Base-by-base conservation (phyloP, 2,888 invertebrate species). In the Diaperis boleti region DNA sequence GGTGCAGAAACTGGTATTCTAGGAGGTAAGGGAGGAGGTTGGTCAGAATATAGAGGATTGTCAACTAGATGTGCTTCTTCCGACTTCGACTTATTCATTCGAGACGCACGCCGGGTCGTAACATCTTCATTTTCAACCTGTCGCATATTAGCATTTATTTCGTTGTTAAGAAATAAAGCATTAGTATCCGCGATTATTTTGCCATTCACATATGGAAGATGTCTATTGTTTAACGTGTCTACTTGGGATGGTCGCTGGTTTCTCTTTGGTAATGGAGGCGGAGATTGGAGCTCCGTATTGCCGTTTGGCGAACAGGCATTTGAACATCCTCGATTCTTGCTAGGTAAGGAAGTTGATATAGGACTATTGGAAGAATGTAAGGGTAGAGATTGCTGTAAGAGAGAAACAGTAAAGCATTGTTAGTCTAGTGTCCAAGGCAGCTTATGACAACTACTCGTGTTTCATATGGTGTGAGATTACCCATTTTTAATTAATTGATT, bases 21-120 rank as follows among this genome's bases (percentile, higher is more conserved):
- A 14, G 88, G 88, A 59, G 88, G 88, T 72, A 88, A 79, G 18
- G 87, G 88, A 69, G 87, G 87, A 70, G 84, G 84, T 62, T 77
- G 69, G 69, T 68, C 70, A 33, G 66, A 59, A 44, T 76, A 76
- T 49, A 73, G 67, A 62, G 71, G 69, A 68, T 60, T 64, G 39
- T 64, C 64, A 18, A 60, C 29, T n/a, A 60, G 50, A 56, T 47
- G 33, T 54, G 62, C 10, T 22, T 61, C 65, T n/a, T 45, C 56
- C 33, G 45, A 56, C 20, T 45, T 56, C 31, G 60, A 37, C 35
- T 39, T 33, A 11, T 5, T 54, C 42, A 54, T 26, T 55, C 54
- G 22, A 31, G 55, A 7, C 7, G 61, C 52, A 13, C 57, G 50
- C 1, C 56, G 52, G 7, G n/a, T 20, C 5, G 37, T 10, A 18